These are phyloP conservation scores for Graphium colonna DNA, from an alignment of 2,888 invertebrate genomes.

Conservation along the genomic window DNA sequence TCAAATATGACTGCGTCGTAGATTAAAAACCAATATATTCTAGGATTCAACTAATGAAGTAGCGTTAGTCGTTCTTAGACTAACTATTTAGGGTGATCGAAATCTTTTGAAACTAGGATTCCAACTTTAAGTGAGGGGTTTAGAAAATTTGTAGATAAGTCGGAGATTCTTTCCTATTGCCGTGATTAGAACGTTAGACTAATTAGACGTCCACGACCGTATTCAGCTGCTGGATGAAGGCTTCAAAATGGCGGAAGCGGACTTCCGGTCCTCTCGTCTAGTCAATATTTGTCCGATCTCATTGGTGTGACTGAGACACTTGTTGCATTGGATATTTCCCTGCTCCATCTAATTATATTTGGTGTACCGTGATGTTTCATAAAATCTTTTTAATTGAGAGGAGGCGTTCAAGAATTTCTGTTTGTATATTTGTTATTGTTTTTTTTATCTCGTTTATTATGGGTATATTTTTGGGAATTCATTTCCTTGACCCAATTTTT, in stretches of 20 bases:
- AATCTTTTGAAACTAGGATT: background rate
- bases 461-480: no score
- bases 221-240: constrained; percentile 2
- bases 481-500: background rate
- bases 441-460: no score
- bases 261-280: constrained; percentile 9
- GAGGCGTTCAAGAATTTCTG: background rate
- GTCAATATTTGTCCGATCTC: constrained; percentile 18
- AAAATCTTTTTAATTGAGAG: background rate
- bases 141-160: background rate
- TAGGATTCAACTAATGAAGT: no score
- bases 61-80: no score
- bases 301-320: constrained; percentile 7
- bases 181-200: background rate
- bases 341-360: background rate
- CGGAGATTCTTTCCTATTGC: background rate
- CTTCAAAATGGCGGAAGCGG: constrained; percentile 8
- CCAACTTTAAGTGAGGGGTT: background rate
- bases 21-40: no score
- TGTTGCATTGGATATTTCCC: constrained; percentile 13
- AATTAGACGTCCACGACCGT: background rate
- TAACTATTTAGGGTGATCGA: no score
- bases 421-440: background rate
- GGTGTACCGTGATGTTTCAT: background rate
- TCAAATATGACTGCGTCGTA: no score